Conservation (phyloP, 1,140 invertebrate genomes). For the Neomicropteryx cornuta region DNA sequence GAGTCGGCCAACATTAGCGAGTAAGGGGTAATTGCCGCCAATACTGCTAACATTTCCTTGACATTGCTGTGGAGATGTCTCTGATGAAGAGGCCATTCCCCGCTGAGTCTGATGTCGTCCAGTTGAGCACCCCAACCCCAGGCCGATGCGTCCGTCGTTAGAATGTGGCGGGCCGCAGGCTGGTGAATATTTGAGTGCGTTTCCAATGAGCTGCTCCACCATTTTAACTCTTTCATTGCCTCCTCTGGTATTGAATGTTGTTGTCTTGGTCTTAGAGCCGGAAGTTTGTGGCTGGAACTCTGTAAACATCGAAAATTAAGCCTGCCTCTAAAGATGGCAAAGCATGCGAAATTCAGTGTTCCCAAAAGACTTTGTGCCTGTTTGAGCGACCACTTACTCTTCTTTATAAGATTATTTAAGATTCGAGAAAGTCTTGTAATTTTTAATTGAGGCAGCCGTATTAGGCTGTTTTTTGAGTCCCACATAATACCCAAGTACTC, state of each 20-base stretch:
- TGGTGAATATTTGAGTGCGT: conserved; percentile 8
- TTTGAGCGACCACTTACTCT: conserved; percentile 1
- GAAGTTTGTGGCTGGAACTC: conserved; percentile 2
- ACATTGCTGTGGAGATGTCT: conserved; percentile 17
- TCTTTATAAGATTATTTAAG: neutral
- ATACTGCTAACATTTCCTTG: conserved; percentile 18
- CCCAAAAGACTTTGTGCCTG: conserved; percentile 1
- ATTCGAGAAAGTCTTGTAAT: neutral
- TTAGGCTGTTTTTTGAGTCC: neutral
- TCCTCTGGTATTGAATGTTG: neutral
- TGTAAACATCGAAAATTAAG: conserved; percentile 8
- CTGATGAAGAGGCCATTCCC: conserved; percentile 4
- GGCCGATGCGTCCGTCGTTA: conserved; percentile 17
- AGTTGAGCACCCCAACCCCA: conserved; percentile 10
- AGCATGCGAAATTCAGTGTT: conserved; percentile 30
- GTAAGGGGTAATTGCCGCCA: conserved; percentile 7
- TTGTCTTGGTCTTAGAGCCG: neutral
- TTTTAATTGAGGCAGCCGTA: neutral
- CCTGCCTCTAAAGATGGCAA: conserved; percentile 38
- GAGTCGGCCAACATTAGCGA: conserved; percentile 6
- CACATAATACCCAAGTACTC: conserved; percentile 9
- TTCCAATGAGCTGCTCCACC: conserved; percentile 12
- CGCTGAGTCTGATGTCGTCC: conserved; percentile 1
- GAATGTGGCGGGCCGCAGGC: conserved; percentile 9
- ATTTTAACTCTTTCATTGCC: conserved; percentile 8